Evolutionary conservation across 2,113 vertebrate species (phyloP), one percentile per base, ranked within the genome.

Genomic region (Pica pica): DNA sequence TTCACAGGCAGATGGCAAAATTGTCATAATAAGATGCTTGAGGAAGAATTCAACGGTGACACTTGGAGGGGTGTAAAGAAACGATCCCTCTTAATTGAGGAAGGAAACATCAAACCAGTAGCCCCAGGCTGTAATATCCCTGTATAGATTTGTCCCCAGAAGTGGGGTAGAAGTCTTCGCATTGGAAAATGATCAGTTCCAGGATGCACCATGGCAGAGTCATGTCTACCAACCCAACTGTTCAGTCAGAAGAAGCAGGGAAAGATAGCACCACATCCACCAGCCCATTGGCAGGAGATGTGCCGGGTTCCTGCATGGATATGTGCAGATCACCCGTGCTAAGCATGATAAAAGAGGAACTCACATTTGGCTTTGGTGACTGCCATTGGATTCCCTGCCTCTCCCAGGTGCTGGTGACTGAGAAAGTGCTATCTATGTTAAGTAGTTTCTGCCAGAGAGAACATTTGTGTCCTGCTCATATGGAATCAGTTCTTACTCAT

Each of bases 1-100:
- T 77, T 89, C 77, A 67, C 64, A 81, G 83, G 69, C 83, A 93
- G 94, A 95, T 95, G 82, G 87, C 28, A 95, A 95, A 95, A 90
- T 76, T 83, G 50, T 75, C 82, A 81, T 83, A 91, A 93, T 91
- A 67, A 83, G 75, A 74, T 3, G 1, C 55, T 85, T 46, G 35
- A 65, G 39, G 42, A 79, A 35, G 59, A 95, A 90, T 70, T 76
- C 2, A 5, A 49, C 82, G 90, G 46, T 90, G 76, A 73, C 61
- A 44, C 42, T 83, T 76, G 49, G 23, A 77, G 24, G 44, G 11
- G 19, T 50, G 42, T 83, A 79, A 94, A 91, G 27, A 87, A 63
- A 70, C 15, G 24, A 1, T 41, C 22, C 64, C n/a, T 82, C 33
- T 10, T 1, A 65, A 76, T 0, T 57, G 26, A 44, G 50, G 21